Conservation (phyloP, 2,113 vertebrate species). For the Antechinus stuartii region DNA sequence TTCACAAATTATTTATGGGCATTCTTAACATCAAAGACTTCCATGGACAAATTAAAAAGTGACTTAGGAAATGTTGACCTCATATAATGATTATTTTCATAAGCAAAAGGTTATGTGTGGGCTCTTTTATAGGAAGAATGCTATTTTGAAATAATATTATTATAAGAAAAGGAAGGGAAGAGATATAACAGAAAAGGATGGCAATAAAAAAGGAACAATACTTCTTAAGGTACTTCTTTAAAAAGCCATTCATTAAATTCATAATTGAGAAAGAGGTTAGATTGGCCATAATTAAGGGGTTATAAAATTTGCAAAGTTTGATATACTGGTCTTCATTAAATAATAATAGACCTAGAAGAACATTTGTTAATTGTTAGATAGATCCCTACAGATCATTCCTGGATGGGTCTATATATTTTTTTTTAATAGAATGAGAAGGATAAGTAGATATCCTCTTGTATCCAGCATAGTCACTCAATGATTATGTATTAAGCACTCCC, state of each 20-base stretch:
- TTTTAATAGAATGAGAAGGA: background rate
- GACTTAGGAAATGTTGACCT: background rate
- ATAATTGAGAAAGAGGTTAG: background rate
- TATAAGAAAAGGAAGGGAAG: background rate
- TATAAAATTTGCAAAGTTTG: background rate
- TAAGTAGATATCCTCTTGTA: background rate
- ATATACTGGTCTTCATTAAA: background rate
- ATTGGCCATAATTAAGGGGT: background rate
- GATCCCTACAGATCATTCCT: background rate
- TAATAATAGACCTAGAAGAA: background rate
- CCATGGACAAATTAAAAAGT: background rate
- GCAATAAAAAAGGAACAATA: background rate
- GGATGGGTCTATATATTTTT: background rate
- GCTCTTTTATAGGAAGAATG: background rate
- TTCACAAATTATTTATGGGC: background rate
- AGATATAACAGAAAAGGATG: background rate
- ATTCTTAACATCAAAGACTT: background rate
- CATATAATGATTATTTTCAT: background rate
- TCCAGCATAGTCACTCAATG: background rate
- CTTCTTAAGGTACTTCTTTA: background rate
- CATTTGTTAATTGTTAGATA: background rate
- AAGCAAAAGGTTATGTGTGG: background rate
- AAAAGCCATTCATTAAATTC: background rate
- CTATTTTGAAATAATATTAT: background rate
- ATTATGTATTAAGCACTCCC: background rate